Conservation (phyloP, 2,888 invertebrate genomes). For the Andrena trimmerana region DNA sequence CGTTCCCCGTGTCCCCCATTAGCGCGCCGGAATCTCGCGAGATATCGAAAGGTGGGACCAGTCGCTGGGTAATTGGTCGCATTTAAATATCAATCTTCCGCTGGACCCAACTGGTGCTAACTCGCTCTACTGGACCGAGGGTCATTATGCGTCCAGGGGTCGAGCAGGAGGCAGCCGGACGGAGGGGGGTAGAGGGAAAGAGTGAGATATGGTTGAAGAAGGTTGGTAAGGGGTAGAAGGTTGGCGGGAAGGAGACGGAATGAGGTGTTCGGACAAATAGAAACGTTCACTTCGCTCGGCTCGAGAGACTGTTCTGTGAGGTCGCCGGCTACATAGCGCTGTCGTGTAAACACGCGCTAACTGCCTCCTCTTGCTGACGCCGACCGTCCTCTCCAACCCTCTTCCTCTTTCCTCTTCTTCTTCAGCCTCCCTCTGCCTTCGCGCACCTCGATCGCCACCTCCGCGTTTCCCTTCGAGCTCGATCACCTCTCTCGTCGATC, state of each 20-base stretch:
- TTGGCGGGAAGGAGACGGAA: slow-evolving; percentile 54
- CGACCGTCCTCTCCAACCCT: slow-evolving; percentile 60
- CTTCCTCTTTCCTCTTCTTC: slow-evolving; percentile 2
- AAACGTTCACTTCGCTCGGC: slow-evolving; percentile 78
- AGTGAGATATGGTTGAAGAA: slow-evolving; percentile 9
- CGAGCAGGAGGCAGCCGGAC: slow-evolving; percentile 42
- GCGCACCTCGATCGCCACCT: slow-evolving; percentile 33
- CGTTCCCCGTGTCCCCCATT: neutral
- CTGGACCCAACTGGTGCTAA: slow-evolving; percentile 2
- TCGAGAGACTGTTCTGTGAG: slow-evolving; percentile 74
- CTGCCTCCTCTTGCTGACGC: slow-evolving; percentile 79
- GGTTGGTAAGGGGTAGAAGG: neutral
- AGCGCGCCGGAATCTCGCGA: slow-evolving; percentile 19
- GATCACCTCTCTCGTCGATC: slow-evolving; percentile 14
- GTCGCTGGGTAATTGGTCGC: slow-evolving; percentile 57
- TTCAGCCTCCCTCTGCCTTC: neutral
- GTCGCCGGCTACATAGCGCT: slow-evolving; percentile 84
- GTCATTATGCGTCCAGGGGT: slow-evolving; percentile 73
- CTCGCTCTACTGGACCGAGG: slow-evolving; percentile 48
- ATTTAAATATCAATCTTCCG: slow-evolving; percentile 77
- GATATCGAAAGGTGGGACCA: slow-evolving; percentile 25
- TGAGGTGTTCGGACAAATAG: slow-evolving; percentile 82
- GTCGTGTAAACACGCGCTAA: slow-evolving; percentile 85
- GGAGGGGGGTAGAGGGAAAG: neutral
- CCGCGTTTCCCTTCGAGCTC: slow-evolving; percentile 26